Evolutionary conservation across 2,888 invertebrate genomes (phyloP), one percentile per base, ranked within the genome.

Genomic region (Parasteatoda lunata): DNA sequence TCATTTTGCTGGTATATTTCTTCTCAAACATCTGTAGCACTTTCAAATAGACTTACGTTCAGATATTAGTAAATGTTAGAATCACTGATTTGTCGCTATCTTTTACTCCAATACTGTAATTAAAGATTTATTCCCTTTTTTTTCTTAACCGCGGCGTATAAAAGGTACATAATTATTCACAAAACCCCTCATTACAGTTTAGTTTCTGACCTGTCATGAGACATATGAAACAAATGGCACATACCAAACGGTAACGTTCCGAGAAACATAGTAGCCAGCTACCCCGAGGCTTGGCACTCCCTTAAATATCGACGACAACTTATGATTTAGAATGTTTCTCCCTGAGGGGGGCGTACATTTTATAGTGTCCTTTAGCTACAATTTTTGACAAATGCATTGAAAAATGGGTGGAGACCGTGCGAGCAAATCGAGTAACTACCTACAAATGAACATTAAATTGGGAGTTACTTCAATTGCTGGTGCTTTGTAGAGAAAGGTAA

Each of bases 221-320:
- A 85, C 79, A 64, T 70, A 85, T 85, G 65, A 73, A 73, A 66
- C 52, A 49, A 15, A 30, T 70, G 69, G 65, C 13, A 45, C 65
- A 85, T 85, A 76, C 85, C 85, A 70, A 30, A 72, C 83, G 52
- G 76, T 85, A 76, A 85, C 54, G 79, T 85, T 80, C 79, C 80
- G 13, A 49, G 65, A 49, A 79, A 48, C 45, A 64, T 73, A 51
- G 65, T 80, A 52, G 48, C 54, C 47, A 70, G 45, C 52, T 30
- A 15, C 79, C 80, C 80, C 4, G 45, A 47, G 80, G 71, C 66
- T 15, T 8, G 80, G 71, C 80, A 76, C 80, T 81, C 85, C 85
- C 80, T 59, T 54, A 52, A n/a, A 65, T 52, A 72, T 77, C 76
- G 78, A 73, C 48, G 70, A 84, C 78, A 69, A 69, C 73, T 49